Base-by-base conservation (phyloP, 2,113 vertebrate species). In the Ceyx margarethae region DNA sequence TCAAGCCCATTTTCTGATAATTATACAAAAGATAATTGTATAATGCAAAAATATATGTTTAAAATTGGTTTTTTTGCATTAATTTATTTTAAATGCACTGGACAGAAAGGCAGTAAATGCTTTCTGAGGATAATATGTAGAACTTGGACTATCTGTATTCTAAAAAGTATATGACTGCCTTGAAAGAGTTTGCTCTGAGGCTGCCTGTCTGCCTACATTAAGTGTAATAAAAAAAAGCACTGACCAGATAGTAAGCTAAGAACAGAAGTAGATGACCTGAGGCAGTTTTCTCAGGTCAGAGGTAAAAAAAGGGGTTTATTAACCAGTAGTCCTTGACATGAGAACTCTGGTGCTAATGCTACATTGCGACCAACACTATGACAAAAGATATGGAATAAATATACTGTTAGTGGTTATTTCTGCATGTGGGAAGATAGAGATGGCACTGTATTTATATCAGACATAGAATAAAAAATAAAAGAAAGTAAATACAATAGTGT, bases 251-350 rank as follows among this genome's bases (percentile, higher is more conserved):
- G 21, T 16, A 13, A 33, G 11, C 43, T 48, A 20, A 71, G 48
- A 67, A 40, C 11, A 64, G 71, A 84, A 65, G 28, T 35, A 64
- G 45, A 46, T 6, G 28, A 19, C 53, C 22, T 35, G 73, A 61
- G 68, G 35, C 43, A 42, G 8, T 78, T 89, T 26, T 6, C 65
- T n/a, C 48, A 15, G 50, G 50, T 42, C 45, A 75, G 54, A 81
- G 42, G 45, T 90, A 42, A 73, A 87, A 87, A 93, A 45, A n/a
- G 35, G 42, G 25, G 16, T 76, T 90, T 72, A 51, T 84, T 61
- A 73, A 76, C 17, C 48, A 28, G 20, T 18, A 10, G 9, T 19
- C 17, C 17, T 53, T 74, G 75, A 4, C 25, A 40, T 26, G 58
- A 13, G 7, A 60, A 35, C 5, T 75, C 48, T 69, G 82, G 65